A percentile compares a stretch with the other conserved stretches of the same genome.
Evolutionary conservation across 2,888 invertebrate genomes (phyloP).

Genomic region (Marasmarcha lunaedactyla): DNA sequence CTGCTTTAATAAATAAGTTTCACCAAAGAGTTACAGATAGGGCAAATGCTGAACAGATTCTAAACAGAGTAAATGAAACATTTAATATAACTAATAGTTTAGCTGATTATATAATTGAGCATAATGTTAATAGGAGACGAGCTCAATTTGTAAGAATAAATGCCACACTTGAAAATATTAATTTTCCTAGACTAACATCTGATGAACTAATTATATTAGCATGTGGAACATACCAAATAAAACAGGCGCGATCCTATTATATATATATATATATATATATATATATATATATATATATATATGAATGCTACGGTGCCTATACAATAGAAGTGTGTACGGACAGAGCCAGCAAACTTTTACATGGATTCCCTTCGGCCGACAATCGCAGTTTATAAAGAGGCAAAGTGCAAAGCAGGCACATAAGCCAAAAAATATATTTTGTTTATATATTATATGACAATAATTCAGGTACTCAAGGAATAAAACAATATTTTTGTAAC

Average conservation of each 20-base stretch:
- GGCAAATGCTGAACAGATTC: constrained; percentile 4
- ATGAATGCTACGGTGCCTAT: no score
- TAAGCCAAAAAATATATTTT: not conserved
- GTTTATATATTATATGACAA: not conserved
- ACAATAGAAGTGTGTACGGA: constrained; percentile 1
- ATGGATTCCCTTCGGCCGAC: not conserved
- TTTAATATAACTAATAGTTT: constrained; percentile 1
- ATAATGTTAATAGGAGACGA: constrained; percentile 3
- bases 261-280: no score
- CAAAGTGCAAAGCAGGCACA: not conserved
- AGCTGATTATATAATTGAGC: not conserved
- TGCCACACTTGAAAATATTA: not conserved
- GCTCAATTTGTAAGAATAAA: not conserved
- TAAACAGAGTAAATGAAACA: constrained; percentile 4
- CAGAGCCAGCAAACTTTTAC: not conserved
- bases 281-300: no score
- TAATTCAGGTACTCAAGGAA: not conserved
- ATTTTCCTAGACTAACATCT: constrained; percentile 3
- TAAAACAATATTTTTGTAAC: no score
- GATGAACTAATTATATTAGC: constrained; percentile 3
- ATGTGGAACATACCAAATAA: constrained; percentile 4
- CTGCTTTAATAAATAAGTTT: constrained; percentile 6
- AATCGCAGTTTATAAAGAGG: not conserved
- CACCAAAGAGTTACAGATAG: constrained; percentile 5
- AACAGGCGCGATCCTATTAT: constrained; percentile 5